Evolutionary conservation across 2,797 vertebrate species (phyloP), one percentile per base, ranked within the genome.

Genomic region (Eupleurogrammus muticus): DNA sequence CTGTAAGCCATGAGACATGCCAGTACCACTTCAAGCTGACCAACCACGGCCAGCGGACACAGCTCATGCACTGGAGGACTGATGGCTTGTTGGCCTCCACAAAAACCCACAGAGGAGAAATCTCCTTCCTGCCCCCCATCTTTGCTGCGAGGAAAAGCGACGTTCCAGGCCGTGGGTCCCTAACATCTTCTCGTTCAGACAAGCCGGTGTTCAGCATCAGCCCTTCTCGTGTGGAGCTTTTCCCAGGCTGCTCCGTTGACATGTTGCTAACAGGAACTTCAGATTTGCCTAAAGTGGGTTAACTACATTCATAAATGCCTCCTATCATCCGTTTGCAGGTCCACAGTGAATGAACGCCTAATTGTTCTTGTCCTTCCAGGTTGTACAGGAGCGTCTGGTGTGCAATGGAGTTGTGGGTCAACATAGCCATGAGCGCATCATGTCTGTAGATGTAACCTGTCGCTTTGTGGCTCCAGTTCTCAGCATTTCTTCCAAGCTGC

Each of bases 1-100:
- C 60, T 65, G 1, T 32, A 65, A 99, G 97, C 78, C 87, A 93
- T 38, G 89, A 80, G 9, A 81, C 90, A 5, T 95, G 84, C 75
- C 88, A 81, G 73, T 97, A 96, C 84, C 78, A 11, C 78, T 96
- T 99, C 80, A 96, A 80, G 66, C 73, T 99, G 56, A 96, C 88
- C 2, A 99, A 98, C 84, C 88, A 68, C 3, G 97, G 97, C 2
- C 91, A 93, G 2, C 92, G 93, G 1, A 72, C 79, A 12, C 96
- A 97, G 36, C 93, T 91, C 53, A 79, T 99, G 17, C 94, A 92
- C 80, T 98, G 97, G 97, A 88, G 87, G 55, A 94, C 75, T 0
- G 92, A 95, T 17, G 91, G 86, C 21, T 93, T 91, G 16, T 11
- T 62, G 17, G 79, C 35, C 13, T 42, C 63, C 32, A 10, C 49